These are phyloP conservation scores for Tenthredo scrophulariae DNA, from an alignment of 2,888 invertebrate genomes.

Conservation along the genomic window DNA sequence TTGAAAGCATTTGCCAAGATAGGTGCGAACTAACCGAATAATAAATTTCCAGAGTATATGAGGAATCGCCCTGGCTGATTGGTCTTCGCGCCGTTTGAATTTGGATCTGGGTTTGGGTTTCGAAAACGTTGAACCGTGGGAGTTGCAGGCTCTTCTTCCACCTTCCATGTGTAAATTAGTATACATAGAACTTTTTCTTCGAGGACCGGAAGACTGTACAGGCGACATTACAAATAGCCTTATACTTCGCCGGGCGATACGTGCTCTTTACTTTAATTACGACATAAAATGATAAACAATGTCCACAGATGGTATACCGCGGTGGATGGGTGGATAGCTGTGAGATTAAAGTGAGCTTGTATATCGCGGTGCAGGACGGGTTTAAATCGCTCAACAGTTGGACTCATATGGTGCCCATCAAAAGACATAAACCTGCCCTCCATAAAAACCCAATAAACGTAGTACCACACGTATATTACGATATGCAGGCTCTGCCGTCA, in stretches of 20 bases:
- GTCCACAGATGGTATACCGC: slow-evolving; percentile 63
- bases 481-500: slow-evolving; percentile 47
- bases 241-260: slow-evolving; percentile 54
- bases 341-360: slow-evolving; percentile 59
- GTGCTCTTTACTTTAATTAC: slow-evolving; percentile 72
- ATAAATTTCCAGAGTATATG: neutral
- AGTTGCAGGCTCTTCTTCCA: neutral
- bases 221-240: slow-evolving; percentile 40
- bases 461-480: slow-evolving; percentile 56
- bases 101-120: neutral
- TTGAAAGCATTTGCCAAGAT: slow-evolving; percentile 50
- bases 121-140: neutral
- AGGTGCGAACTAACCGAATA: slow-evolving; percentile 52
- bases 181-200: neutral
- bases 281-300: slow-evolving; percentile 72
- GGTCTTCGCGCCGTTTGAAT: neutral
- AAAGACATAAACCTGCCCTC: slow-evolving; percentile 69
- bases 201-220: neutral
- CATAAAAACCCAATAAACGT: slow-evolving; percentile 68
- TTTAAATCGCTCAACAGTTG: slow-evolving; percentile 70
- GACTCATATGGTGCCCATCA: slow-evolving; percentile 70
- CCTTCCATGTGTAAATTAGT: neutral
- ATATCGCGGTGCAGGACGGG: slow-evolving; percentile 52
- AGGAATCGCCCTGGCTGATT: neutral
- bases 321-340: slow-evolving; percentile 52